Base-by-base conservation (phyloP, 2,888 invertebrate genomes). In the Polia nebulosa region DNA sequence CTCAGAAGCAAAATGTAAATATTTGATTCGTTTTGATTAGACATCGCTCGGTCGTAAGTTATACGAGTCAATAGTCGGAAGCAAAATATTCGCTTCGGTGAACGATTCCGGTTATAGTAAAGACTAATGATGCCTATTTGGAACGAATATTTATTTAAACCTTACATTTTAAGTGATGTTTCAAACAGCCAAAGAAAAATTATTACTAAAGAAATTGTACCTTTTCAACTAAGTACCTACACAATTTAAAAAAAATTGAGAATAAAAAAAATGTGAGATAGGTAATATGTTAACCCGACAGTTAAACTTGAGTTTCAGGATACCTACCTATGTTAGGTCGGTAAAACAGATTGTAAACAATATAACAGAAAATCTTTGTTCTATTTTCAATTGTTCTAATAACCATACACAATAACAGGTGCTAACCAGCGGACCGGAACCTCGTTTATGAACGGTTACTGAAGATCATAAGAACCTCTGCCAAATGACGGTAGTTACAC, bases 11-110 rank as follows among this genome's bases (percentile, higher is more conserved):
- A 41, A 20, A 62, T 47, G 69, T 65, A 58, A 79, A 77, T 69
- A 74, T 79, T 78, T 69, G 75, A 58, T 68, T 68, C 34, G n/a
- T 34, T 34, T 76, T 72, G 60, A 78, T 72, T 66, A 62, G 55
- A 62, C 15, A 55, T 61, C 57, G 32, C 41, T 55, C 8, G 27
- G 45, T 65, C 58, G 66, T 61, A 52, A 63, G 55, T 74, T 70
- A 52, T 56, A 34, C 7, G 57, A 61, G 53, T 65, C 49, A 72
- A 65, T 55, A 77, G 49, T 58, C 55, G 41, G 45, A 44, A 72
- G 66, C 36, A 62, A 71, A 71, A 45, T 25, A n/a, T 15, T 58
- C 49, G 58, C 36, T 62, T 76, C 52, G 15, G 17, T 41, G 39
- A 61, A 29, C 22, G 27, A 55, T 55, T 27, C 17, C 27, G 17